Evolutionary conservation across 1,140 invertebrate species (phyloP), one percentile per base, ranked within the genome.

Genomic region (Euglossa dilemma): DNA sequence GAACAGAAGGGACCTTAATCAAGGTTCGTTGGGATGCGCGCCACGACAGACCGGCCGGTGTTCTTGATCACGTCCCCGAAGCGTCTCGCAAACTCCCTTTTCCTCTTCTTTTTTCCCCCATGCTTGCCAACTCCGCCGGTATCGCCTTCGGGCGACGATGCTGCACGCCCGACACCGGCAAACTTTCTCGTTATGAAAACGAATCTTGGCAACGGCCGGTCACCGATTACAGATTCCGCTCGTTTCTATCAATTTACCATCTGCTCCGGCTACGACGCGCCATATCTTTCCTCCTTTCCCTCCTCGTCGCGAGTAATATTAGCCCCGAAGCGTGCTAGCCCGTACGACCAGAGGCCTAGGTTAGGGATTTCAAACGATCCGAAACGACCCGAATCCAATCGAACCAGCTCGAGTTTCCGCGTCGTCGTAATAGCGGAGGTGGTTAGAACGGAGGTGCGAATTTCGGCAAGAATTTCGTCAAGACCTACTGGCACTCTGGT

Each of bases 1-100:
- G 85, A 57, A 80, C 80, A 57, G 64, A 87, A 75, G 75, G 75
- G 70, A 72, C 69, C 81, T 87, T 86, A 87, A 86, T 87, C 80
- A 80, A 75, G 69, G 63, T 50, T 80, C 80, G 70, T 83, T 83
- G 82, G 59, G 80, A 80, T 78, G 75, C 80, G 28, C 71, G 59
- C 56, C 36, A 59, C 81, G 81, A 73, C 72, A 63, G 61, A 57
- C 80, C 57, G 52, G 47, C 73, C 56, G 72, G 79, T 74, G 74
- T 78, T 69, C 79, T 86, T 78, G 85, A 86, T 87, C 84, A 78
- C 73, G 79, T 59, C 47, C 67, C 52, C 71, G 12, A 47, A 69
- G 36, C 47, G 76, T 76, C 80, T 76, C 72, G 7, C 52, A 36
- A 64, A 23, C 80, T 56, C 23, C 52, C 59, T 54, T 78, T 28